Percentiles rank a stretch among this genome's conserved stretches.
These are phyloP conservation scores for Stichodactyla helianthus DNA, from an alignment of 64 coral and sea anemone species.

Conservation along the genomic window DNA sequence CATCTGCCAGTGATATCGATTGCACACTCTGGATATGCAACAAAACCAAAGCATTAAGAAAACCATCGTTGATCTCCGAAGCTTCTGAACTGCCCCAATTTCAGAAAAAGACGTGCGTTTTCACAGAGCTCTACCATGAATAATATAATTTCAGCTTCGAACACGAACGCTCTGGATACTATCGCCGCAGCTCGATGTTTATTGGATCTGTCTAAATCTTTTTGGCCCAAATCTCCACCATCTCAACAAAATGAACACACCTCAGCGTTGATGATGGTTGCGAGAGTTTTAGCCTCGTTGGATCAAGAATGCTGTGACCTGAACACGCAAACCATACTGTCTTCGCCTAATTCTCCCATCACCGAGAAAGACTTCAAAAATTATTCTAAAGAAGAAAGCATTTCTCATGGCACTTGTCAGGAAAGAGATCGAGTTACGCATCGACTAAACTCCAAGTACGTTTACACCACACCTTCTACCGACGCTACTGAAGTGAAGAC, in stretches of 20 bases:
- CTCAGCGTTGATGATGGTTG: slow-evolving; percentile 53
- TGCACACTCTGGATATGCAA: neutral
- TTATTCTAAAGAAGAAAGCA: neutral
- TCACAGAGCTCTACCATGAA: slow-evolving; percentile 27
- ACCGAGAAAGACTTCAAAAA: neutral
- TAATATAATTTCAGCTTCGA: slow-evolving; percentile 17
- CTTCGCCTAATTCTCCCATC: neutral
- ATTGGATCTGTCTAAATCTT: slow-evolving; percentile 58
- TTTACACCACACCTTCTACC: slow-evolving; percentile 39
- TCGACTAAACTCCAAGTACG: neutral
- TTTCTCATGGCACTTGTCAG: neutral
- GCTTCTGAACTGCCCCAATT: neutral
- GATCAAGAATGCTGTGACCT: slow-evolving; percentile 49
- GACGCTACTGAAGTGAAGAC: slow-evolving; percentile 40
- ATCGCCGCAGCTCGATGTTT: slow-evolving; percentile 49
- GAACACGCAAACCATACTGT: slow-evolving; percentile 28
- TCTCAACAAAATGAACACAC: neutral
- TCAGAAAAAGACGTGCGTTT: neutral
- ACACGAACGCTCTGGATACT: slow-evolving; percentile 37
- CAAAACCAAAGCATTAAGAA: neutral
- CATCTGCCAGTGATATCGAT: neutral
- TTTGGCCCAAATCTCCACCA: slow-evolving; percentile 36
- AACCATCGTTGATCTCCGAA: neutral
- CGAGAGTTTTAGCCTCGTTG: slow-evolving; percentile 41
- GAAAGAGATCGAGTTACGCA: slow-evolving; percentile 5